Base-by-base conservation (phyloP, 1,140 invertebrate genomes). In the Eueides isabella region DNA sequence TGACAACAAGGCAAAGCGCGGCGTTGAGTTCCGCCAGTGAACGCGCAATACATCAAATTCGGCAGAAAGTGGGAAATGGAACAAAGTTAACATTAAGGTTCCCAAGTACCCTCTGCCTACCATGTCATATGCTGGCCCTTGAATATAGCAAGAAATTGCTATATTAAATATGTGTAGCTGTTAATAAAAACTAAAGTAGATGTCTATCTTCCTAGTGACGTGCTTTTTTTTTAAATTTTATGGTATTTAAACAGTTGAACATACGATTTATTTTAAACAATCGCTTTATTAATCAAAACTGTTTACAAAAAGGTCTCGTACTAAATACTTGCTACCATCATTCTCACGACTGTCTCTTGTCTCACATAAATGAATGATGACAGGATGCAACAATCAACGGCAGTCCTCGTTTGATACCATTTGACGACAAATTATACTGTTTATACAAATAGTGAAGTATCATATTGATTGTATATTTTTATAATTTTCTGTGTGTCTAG, bases 361-460 rank as follows among this genome's bases (percentile, higher is more conserved):
- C 48, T 55, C n/a, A 55, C 71, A 72, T 26, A 38, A 55, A 72
- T 68, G 67, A 68, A 23, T 66, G 44, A 66, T 55, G 63, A 28
- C 71, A 67, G 71, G 71, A 72, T 72, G 71, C n/a, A 29, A 19
- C 61, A 33, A 72, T 72, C 31, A 67, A 72, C 64, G 26, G 44
- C 67, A 67, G 38, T 68, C n/a, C 48, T 12, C 16, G 33, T 55
- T 33, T 68, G 23, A 61, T 31, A 33, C 12, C 67, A 61, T 35
- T 68, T 26, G 31, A 68, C 30, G 23, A 68, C 30, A 29, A 35
- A 68, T 41, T 68, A 38, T 1, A 55, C 48, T 55, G 6, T 55
- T 55, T 55, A 55, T 19, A 55, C 19, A 12, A 55, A 55, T 55
- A 26, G 7, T 55, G 7, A 55, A 55, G 6, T 3, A 2, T 44